Evolutionary conservation across 2,888 invertebrate species (phyloP), one percentile per base, ranked within the genome.

Genomic region (Thymelicus acteon): DNA sequence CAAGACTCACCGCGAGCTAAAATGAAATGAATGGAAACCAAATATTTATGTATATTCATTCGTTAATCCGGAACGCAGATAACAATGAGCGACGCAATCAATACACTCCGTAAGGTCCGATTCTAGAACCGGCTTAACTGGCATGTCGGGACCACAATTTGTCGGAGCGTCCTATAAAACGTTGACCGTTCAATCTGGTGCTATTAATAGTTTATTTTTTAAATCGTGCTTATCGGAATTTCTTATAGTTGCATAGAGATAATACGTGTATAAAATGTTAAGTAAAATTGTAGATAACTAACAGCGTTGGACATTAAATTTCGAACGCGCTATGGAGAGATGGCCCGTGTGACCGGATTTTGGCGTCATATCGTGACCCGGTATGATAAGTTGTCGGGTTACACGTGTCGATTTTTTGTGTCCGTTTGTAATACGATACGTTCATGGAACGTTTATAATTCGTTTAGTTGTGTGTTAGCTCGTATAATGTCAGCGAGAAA

Each of bases 21-120:
- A 62, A 47, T 60, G 49, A 49, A 62, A 70, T 70, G 58, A 70
- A 70, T 70, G 64, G 37, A 58, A 60, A 64, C 49, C 15, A 49
- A 64, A 52, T 60, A 19, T 57, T 54, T 54, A 54, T 54, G 24
- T 54, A 24, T 54, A 54, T 54, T 54, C 24, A 44, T 60, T 62
- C 48, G 68, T 69, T 69, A 69, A 69, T 69, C 69, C 69, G 58
- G 69, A 58, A 63, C 58, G 69, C 58, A 64, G 63, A 70, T 64
- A 70, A 70, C 70, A 70, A 70, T 70, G 60, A 60, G 40, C 64
- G 49, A 64, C 52, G 63, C 31, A 64, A 70, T 70, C 70, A 64
- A 64, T 64, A 64, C 47, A 47, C 47, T 44, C 58, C 15, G 58
- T 60, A 61, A 60, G 64, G 70, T 69, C 37, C 58, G 39, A 63